Conservation (phyloP, 2,888 invertebrate species). For the Chorisops tibialis region DNA sequence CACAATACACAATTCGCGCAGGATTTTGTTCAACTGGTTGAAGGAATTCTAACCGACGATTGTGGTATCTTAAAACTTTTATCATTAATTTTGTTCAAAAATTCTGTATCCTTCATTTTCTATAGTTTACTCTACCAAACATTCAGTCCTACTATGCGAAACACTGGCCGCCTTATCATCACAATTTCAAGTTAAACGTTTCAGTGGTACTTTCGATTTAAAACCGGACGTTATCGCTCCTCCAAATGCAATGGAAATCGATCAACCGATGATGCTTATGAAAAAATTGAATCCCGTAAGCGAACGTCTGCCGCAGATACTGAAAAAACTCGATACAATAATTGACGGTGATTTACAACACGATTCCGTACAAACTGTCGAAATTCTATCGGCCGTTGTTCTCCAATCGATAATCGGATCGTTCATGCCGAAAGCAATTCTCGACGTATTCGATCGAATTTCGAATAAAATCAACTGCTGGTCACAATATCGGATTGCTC, state of each 20-base stretch:
- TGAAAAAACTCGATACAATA: constrained; percentile 46
- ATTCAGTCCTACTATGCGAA: constrained; percentile 62
- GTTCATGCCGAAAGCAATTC: constrained; percentile 62
- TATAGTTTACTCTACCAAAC: constrained; percentile 44
- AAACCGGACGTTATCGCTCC: constrained; percentile 16
- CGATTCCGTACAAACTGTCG: constrained; percentile 57
- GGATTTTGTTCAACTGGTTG: constrained; percentile 64
- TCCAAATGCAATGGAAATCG: constrained; percentile 23
- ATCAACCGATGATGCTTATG: constrained; percentile 5
- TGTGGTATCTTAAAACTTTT: constrained; percentile 35
- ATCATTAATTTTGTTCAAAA: background rate
- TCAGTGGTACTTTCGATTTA: background rate
- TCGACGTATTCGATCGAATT: constrained; percentile 59
- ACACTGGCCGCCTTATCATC: constrained; percentile 73
- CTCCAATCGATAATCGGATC: constrained; percentile 76
- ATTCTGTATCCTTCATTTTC: constrained; percentile 2
- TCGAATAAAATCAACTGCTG: constrained; percentile 65
- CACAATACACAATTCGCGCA: constrained; percentile 62
- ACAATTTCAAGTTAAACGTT: constrained; percentile 48
- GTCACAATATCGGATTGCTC: constrained; percentile 82
- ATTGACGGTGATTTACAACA: constrained; percentile 41
- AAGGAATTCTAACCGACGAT: constrained; percentile 50
- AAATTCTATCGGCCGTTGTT: constrained; percentile 77
- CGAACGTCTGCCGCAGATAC: constrained; percentile 44
- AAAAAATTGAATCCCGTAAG: constrained; percentile 35